Percentiles rank a stretch among this genome's conserved stretches.
Evolutionary conservation across 2,797 vertebrate species (phyloP).

Genomic region (Spea hammondii): DNA sequence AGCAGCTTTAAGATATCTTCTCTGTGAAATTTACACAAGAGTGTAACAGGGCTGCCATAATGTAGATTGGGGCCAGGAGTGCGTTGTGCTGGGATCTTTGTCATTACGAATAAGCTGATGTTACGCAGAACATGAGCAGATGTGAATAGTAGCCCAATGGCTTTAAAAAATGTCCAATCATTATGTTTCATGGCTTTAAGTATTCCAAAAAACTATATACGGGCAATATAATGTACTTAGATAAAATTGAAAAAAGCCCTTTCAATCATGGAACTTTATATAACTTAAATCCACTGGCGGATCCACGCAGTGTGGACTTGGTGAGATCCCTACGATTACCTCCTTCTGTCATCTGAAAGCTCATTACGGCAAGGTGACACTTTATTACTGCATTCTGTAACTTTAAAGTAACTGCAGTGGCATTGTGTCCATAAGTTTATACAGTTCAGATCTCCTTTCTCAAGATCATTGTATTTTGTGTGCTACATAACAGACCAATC

Average conservation of each 20-base stretch:
- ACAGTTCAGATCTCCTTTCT: conserved; percentile 64
- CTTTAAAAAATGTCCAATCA: too few relatives aligned
- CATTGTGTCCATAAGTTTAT: conserved; percentile 37
- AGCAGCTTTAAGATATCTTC: conserved; percentile 50
- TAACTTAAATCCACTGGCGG: not conserved
- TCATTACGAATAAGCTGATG: too few relatives aligned
- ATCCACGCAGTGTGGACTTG: conserved; percentile 4
- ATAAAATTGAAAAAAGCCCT: too few relatives aligned
- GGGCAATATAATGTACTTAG: too few relatives aligned
- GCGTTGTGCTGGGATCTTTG: not conserved
- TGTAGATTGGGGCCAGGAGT: not conserved
- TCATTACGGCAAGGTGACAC: conserved; percentile 40
- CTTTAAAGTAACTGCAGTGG: conserved; percentile 45
- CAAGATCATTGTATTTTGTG: conserved; percentile 64
- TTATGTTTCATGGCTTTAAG: too few relatives aligned
- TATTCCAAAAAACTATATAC: too few relatives aligned
- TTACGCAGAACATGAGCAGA: too few relatives aligned
- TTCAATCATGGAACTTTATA: too few relatives aligned
- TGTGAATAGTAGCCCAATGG: too few relatives aligned
- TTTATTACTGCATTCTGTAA: conserved; percentile 26
- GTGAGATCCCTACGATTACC: conserved; percentile 3
- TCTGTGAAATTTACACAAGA: conserved; percentile 60
- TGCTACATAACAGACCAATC: conserved; percentile 76
- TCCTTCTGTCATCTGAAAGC: conserved; percentile 1
- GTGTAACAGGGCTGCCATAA: conserved; percentile 40